Evolutionary conservation across 2,113 vertebrate species (phyloP).

Genomic region (Suncus etruscus): DNA sequence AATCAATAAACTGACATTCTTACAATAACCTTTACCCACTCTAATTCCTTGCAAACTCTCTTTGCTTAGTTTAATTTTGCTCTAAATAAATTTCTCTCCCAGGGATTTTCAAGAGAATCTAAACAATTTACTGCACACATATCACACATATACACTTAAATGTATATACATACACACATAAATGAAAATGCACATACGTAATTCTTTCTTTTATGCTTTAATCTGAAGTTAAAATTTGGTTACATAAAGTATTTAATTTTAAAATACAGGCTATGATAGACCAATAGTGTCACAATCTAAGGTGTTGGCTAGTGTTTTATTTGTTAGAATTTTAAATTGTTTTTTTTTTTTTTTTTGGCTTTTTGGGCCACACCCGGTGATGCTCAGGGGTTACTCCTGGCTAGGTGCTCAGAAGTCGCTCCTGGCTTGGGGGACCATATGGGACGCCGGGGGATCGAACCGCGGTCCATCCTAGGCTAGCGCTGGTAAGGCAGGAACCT

Average conservation of each 20-base stretch:
- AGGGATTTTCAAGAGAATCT: not conserved
- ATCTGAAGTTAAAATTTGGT: slow-evolving; percentile 21
- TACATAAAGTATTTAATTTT: not conserved
- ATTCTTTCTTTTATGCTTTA: not conserved
- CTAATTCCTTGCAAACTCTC: not conserved
- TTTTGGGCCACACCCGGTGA: no score
- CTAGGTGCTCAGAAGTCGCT: no score
- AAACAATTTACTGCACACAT: no score
- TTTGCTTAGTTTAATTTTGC: not conserved
- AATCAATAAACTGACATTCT: not conserved
- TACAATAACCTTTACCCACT: not conserved
- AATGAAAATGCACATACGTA: not conserved
- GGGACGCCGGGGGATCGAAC: no score
- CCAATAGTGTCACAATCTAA: not conserved
- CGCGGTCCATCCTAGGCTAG: no score
- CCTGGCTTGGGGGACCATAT: no score
- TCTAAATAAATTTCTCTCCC: not conserved
- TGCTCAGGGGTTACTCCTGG: no score
- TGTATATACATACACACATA: not conserved
- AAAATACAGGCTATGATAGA: not conserved
- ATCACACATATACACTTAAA: no score
- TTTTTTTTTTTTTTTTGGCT: no score
- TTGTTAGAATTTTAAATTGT: no score
- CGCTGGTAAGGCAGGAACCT: no score
- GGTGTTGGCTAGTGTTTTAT: no score